Percentiles rank a stretch among this genome's conserved stretches.
These are phyloP conservation scores for Sturmia bella DNA, from an alignment of 2,888 invertebrate genomes.

Conservation along the genomic window DNA sequence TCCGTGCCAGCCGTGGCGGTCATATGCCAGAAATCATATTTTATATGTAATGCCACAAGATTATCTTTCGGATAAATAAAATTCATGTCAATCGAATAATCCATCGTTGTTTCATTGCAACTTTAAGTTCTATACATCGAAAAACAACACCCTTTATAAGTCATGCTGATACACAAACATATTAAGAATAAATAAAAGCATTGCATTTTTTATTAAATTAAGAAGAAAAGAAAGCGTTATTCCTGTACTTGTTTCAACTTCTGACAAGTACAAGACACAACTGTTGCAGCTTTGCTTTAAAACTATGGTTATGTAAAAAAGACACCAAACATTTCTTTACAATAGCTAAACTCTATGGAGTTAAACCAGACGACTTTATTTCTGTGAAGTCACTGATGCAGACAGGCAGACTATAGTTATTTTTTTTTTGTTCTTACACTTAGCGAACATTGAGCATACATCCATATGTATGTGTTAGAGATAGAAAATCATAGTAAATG, in stretches of 20 bases:
- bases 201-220: not conserved
- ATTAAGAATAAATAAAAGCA: not conserved
- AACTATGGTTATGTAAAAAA: not conserved
- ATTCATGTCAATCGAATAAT: too few species aligned
- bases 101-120: too few species aligned
- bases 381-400: constrained; percentile 32
- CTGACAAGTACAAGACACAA: not conserved
- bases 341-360: constrained; percentile 22
- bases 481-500: constrained; percentile 10
- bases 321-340: not conserved
- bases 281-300: not conserved
- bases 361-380: constrained; percentile 24
- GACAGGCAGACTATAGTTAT: constrained; percentile 11
- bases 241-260: not conserved
- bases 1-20: too few species aligned
- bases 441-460: constrained; percentile 49
- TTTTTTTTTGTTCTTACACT: constrained; percentile 2
- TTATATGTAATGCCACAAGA: too few species aligned
- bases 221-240: not conserved
- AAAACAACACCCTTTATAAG: too few species aligned
- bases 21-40: too few species aligned
- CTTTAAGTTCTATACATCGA: too few species aligned
- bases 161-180: too few species aligned
- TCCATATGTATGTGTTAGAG: constrained; percentile 29
- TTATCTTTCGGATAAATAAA: too few species aligned